Percentiles rank a stretch among this genome's conserved stretches.
These are phyloP conservation scores for Mus spicilegus DNA, from an alignment of 2,113 vertebrate genomes.

Conservation along the genomic window DNA sequence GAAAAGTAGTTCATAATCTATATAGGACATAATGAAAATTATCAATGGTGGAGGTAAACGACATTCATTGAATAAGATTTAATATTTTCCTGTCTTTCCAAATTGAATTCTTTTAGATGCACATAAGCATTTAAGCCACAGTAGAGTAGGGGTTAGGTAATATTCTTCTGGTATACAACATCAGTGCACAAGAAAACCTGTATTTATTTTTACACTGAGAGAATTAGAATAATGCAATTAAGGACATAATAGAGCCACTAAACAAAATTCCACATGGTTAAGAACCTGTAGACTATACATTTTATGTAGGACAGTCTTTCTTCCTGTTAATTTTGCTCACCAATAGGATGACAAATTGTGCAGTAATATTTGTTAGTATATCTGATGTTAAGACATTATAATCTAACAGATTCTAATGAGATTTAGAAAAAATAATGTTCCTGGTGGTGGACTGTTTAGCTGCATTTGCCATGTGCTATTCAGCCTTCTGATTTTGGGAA, in stretches of 20 bases:
- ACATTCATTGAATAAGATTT: background rate
- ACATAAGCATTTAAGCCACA: background rate
- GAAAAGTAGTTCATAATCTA: slow-evolving; percentile 46
- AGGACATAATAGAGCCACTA: background rate
- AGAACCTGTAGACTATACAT: background rate
- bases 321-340: slow-evolving; percentile 44
- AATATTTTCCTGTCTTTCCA: slow-evolving; percentile 14
- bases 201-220: background rate
- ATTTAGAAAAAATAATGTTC: slow-evolving; percentile 19
- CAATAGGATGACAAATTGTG: background rate
- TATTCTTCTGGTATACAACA: background rate
- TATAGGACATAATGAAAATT: background rate
- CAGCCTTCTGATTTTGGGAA: background rate
- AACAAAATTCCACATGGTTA: background rate
- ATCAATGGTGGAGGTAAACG: background rate
- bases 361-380: background rate
- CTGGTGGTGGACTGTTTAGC: background rate
- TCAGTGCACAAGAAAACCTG: background rate
- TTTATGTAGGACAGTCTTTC: background rate
- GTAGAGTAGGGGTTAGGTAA: background rate
- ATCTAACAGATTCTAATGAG: background rate
- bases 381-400: background rate
- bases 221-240: background rate
- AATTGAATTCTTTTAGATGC: background rate
- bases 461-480: background rate